phyloP scores from a whole-genome alignment of 2,113 vertebrate genomes.

The Lepisosteus oculatus region DNA sequence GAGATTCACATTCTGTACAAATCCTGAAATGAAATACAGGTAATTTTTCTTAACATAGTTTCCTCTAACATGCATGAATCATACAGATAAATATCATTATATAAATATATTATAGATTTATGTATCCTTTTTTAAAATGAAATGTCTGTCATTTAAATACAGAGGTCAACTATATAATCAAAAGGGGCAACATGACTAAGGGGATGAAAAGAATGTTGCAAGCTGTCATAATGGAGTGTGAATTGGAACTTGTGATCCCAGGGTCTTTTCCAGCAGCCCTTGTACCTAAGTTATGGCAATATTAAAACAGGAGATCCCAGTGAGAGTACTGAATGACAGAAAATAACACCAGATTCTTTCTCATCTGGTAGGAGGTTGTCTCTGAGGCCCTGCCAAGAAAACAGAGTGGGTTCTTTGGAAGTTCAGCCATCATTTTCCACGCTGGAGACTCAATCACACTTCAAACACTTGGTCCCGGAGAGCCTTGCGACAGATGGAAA shows the following conservation, averaged over 20 bases:
- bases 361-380: slow-evolving; percentile 22
- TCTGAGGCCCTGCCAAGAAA: slow-evolving; percentile 27
- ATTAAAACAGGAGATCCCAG: slow-evolving; percentile 9
- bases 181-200: neutral
- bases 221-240: slow-evolving; percentile 17
- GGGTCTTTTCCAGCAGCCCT: neutral
- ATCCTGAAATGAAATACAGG: no score
- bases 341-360: slow-evolving; percentile 14
- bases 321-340: slow-evolving; percentile 22
- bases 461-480: slow-evolving; percentile 23
- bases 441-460: slow-evolving; percentile 7
- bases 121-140: no score
- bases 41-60: no score
- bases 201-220: neutral
- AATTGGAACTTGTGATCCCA: slow-evolving; percentile 4
- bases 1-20: no score
- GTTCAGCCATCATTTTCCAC: slow-evolving; percentile 16
- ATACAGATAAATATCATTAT: no score
- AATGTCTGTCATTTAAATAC: no score
- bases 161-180: neutral
- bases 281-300: neutral
- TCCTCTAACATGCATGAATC: no score
- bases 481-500: slow-evolving; percentile 19
- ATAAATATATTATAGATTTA: no score
- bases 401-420: slow-evolving; percentile 23